Evolutionary conservation across 2,113 vertebrate genomes (phyloP).

Genomic region (Electrona antarctica): DNA sequence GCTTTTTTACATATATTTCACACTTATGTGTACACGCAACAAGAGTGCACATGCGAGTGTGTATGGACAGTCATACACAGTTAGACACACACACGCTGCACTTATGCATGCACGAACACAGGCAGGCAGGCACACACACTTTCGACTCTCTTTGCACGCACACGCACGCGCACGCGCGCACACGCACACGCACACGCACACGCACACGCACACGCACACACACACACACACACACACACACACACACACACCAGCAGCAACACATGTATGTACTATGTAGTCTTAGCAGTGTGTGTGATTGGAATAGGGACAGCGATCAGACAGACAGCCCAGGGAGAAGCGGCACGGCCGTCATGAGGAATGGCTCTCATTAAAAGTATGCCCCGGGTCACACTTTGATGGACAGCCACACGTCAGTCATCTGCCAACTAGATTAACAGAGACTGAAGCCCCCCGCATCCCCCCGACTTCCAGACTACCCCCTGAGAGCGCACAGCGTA

Average conservation of each 20-base stretch:
- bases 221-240: constrained; percentile 6
- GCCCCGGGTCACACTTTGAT: constrained; percentile 81
- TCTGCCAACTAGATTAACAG: constrained; percentile 73
- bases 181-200: constrained; percentile 4
- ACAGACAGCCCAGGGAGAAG: constrained; percentile 71
- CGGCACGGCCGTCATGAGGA: constrained; percentile 71
- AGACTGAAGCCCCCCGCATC: constrained; percentile 49
- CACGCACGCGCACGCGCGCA: background rate
- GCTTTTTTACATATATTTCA: constrained; percentile 25
- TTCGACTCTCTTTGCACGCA: background rate
- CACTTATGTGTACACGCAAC: background rate
- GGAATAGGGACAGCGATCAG: constrained; percentile 62
- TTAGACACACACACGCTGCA: background rate
- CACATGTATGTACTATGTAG: constrained; percentile 53
- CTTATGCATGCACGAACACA: background rate
- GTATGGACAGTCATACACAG: too few relatives aligned
- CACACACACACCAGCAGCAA: constrained; percentile 52
- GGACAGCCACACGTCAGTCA: constrained; percentile 79
- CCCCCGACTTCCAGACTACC: constrained; percentile 39
- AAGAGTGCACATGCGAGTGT: too few relatives aligned
- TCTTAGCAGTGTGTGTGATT: constrained; percentile 44
- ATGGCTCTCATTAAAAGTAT: constrained; percentile 82
- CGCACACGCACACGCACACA: constrained; percentile 1
- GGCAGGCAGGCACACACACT: background rate
- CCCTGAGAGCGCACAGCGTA: constrained; percentile 61